These are phyloP conservation scores for Erpornis zantholeuca DNA, from an alignment of 2,113 vertebrate species.

Conservation along the genomic window DNA sequence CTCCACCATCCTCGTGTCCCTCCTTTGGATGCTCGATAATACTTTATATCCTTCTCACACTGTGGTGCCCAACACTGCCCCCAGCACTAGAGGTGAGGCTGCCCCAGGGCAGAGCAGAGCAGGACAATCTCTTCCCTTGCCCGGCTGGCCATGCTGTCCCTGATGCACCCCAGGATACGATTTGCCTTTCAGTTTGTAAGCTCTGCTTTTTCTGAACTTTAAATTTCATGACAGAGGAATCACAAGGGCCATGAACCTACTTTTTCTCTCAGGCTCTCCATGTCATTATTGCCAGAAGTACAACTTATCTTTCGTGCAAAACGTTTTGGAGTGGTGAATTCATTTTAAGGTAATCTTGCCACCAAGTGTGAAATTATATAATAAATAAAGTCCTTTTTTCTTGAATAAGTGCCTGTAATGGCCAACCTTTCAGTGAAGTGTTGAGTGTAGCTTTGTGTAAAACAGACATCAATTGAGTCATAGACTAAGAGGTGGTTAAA, in stretches of 20 bases:
- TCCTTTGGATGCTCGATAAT: not conserved
- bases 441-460: not conserved
- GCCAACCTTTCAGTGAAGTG: not conserved
- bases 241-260: not conserved
- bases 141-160: rapidly evolving
- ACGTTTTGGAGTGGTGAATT: not conserved
- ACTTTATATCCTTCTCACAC: not conserved
- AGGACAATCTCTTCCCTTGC: not conserved
- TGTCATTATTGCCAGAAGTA: not conserved
- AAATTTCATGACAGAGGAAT: not conserved
- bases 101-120: not conserved
- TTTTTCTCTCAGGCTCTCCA: not conserved
- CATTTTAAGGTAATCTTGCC: not conserved
- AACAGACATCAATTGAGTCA: not conserved
- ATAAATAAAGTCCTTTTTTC: not conserved
- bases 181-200: not conserved
- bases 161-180: not conserved
- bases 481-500: not conserved
- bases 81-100: rapidly evolving
- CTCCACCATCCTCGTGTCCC: too few species aligned
- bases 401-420: not conserved
- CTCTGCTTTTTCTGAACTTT: not conserved
- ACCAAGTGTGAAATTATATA: not conserved
- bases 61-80: rapidly evolving
- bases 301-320: not conserved